A percentile compares a stretch with the other conserved stretches of the same genome.
Conservation (phyloP, 2,888 invertebrate species). For the Drosophila heteroneura region DNA sequence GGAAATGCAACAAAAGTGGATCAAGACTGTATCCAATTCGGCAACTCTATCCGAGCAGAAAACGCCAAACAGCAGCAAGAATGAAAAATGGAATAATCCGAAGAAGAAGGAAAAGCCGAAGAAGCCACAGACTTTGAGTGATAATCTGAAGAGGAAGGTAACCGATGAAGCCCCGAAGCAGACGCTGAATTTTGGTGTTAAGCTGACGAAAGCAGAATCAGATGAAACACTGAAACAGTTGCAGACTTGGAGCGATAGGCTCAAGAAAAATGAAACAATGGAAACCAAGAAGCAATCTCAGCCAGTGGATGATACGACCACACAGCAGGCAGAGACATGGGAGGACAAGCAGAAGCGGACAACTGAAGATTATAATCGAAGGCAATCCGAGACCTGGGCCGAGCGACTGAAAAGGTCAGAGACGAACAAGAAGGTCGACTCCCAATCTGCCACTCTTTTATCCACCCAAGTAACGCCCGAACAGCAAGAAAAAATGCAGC, state of each 20-base stretch:
- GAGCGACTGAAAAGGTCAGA: neutral
- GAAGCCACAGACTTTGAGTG: neutral
- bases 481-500: constrained; percentile 25
- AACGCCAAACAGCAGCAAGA: neutral
- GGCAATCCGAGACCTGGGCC: neutral
- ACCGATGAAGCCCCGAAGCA: neutral
- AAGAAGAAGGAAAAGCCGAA: neutral
- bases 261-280: neutral
- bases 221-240: neutral
- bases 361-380: neutral
- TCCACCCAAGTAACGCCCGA: neutral
- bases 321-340: neutral
- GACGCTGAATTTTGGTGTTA: constrained; percentile 5
- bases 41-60: neutral
- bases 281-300: neutral
- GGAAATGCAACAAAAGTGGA: constrained; percentile 18
- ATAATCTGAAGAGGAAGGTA: neutral
- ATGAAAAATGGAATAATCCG: neutral
- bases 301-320: neutral
- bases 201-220: neutral
- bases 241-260: neutral
- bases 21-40: neutral
- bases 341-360: neutral
- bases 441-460: neutral
- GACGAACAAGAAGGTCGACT: neutral